A percentile compares a stretch with the other conserved stretches of the same genome.
phyloP scores from a whole-genome alignment of 2,888 invertebrate genomes.

The Elaeidobius kamerunicus region DNA sequence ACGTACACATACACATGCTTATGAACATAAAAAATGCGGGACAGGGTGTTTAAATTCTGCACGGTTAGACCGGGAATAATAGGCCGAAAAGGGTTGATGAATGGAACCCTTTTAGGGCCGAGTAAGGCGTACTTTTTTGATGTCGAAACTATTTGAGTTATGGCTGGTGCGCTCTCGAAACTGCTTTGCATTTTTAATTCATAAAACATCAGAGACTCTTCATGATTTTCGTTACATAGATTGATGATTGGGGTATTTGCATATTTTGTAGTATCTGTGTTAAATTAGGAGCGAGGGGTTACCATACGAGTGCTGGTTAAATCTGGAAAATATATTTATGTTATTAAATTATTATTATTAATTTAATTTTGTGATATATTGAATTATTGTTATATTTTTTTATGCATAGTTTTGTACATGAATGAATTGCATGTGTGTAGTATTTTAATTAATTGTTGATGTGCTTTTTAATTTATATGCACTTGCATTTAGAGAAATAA shows the following conservation, averaged over 20 bases:
- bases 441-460: too few species aligned
- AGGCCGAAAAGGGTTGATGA: constrained; percentile 31
- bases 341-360: too few species aligned
- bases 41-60: constrained; percentile 34
- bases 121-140: constrained; percentile 21
- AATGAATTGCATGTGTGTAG: too few species aligned
- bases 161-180: constrained; percentile 26
- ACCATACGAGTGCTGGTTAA: too few species aligned
- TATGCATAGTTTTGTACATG: too few species aligned
- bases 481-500: too few species aligned
- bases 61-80: constrained; percentile 39
- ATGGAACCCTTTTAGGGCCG: constrained; percentile 26
- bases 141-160: constrained; percentile 28
- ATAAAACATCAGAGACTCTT: constrained; percentile 3
- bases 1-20: constrained; percentile 27
- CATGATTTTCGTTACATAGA: constrained; percentile 10
- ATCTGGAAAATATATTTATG: too few species aligned
- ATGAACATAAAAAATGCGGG: constrained; percentile 27
- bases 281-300: too few species aligned
- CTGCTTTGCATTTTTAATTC: constrained; percentile 27
- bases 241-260: constrained; percentile 9
- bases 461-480: too few species aligned
- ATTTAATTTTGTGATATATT: too few species aligned
- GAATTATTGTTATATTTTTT: too few species aligned
- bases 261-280: too few species aligned